Evolutionary conservation across 23 tunicate genomes (phyloP), one percentile per base, ranked within the genome.

Genomic region (Clavelina lepadiformis): DNA sequence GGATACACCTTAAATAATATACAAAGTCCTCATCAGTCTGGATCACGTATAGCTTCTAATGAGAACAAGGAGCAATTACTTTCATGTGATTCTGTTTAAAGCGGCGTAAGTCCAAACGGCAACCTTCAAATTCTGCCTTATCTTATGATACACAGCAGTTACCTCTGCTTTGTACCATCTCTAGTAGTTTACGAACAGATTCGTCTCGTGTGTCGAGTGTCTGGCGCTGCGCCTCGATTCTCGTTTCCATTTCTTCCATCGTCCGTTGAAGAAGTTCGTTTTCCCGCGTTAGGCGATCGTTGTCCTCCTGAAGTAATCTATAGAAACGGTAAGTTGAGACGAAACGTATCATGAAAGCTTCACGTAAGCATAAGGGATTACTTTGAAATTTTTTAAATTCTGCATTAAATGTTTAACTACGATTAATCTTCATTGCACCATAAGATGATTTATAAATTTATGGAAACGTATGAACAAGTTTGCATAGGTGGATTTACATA

Each of bases 211-310:
- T 74, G 28, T 65, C 89, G 27, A 89, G 81, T 1, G 85, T 89
- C 58, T 89, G 81, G 32, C 80, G 60, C 51, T 89, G 97, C 45
- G 83, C 87, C 51, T 89, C 97, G 35, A 89, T 89, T 56, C 97
- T 63, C 35, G 75, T 35, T 34, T 89, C 97, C 83, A 89, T 74
- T 55, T 89, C 97, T 35, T 89, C 89, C 89, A 89, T 59, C 27
- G 97, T 89, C 31, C 81, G 75, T 52, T 78, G 88, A 28, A 89
- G 78, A 0, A 89, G 75, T 53, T 69, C 97, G 56, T 89, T 75
- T 59, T 89, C 97, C 19, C 97, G 61, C 32, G 50, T 28, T 24
- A 81, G 46, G 1, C 97, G 81, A 21, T 89, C 97, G 46, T 82
- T 67, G 33, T 89, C 74, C 25, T 89, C 97, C 53, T 81, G 79